Conservation (phyloP, 1,140 invertebrate species). For the Neuroterus valhalla region DNA sequence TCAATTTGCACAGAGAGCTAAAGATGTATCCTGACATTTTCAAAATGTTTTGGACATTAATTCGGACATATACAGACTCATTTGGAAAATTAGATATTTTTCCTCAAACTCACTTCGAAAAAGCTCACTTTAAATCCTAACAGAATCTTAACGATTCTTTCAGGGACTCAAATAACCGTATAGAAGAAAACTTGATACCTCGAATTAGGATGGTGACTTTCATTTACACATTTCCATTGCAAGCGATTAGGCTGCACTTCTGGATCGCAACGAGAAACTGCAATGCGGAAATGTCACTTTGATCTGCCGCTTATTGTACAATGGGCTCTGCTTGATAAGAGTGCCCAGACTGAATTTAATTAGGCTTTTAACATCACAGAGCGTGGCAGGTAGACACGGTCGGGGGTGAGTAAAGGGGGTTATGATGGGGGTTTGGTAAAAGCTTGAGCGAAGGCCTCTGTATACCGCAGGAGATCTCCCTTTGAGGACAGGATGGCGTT, state of each 20-base stretch:
- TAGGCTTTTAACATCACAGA: conserved; percentile 67
- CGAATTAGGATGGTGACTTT: neutral
- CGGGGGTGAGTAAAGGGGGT: conserved; percentile 52
- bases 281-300: conserved; percentile 70
- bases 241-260: conserved; percentile 40
- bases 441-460: conserved; percentile 60
- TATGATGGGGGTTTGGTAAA: conserved; percentile 57
- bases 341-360: conserved; percentile 73
- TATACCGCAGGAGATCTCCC: conserved; percentile 54
- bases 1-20: no score
- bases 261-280: conserved; percentile 43
- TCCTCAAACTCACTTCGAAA: no score
- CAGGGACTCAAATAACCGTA: no score
- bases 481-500: conserved; percentile 62
- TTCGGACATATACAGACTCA: no score
- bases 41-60: no score
- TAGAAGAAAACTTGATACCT: neutral
- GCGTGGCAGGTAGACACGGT: conserved; percentile 48
- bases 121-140: no score
- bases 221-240: neutral
- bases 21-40: no score
- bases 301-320: conserved; percentile 70
- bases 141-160: no score
- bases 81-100: no score
- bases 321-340: conserved; percentile 67